A percentile compares a stretch with the other conserved stretches of the same genome.
Evolutionary conservation across 2,113 vertebrate species (phyloP).

Genomic region (Oceanites oceanicus): DNA sequence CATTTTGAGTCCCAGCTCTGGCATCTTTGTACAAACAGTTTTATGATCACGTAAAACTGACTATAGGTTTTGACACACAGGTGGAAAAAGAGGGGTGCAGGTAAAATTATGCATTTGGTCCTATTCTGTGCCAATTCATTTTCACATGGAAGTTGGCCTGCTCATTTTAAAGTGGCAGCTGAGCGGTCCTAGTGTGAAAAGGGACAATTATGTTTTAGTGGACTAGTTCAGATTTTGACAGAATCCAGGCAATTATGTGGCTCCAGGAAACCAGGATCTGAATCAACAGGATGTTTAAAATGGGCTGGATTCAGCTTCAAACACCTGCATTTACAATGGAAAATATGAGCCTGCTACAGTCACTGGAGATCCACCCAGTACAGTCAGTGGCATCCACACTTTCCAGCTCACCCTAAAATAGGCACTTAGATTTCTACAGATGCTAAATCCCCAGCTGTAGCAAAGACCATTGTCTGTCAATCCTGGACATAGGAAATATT

Average conservation of each 20-base stretch:
- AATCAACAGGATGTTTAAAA: slow-evolving; percentile 18
- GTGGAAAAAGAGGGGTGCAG: neutral
- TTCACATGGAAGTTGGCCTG: neutral
- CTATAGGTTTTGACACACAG: neutral
- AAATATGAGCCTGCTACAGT: neutral
- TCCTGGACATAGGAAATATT: neutral
- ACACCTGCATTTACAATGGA: neutral
- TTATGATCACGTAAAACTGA: neutral
- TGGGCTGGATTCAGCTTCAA: neutral
- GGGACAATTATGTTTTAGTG: neutral
- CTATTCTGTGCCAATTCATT: neutral
- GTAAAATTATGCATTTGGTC: neutral
- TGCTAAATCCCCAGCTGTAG: neutral
- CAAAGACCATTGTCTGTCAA: neutral
- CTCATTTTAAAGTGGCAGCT: neutral
- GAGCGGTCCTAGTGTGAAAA: neutral
- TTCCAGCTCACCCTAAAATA: neutral
- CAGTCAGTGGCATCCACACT: neutral
- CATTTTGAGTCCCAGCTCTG: neutral
- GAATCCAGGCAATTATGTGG: neutral
- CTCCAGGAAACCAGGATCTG: neutral
- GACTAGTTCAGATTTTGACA: neutral
- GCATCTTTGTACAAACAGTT: neutral
- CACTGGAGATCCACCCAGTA: neutral
- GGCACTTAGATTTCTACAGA: neutral